Evolutionary conservation across 2,888 invertebrate genomes (phyloP), one percentile per base, ranked within the genome.

Genomic region (Leptinotarsa rubiginosa): DNA sequence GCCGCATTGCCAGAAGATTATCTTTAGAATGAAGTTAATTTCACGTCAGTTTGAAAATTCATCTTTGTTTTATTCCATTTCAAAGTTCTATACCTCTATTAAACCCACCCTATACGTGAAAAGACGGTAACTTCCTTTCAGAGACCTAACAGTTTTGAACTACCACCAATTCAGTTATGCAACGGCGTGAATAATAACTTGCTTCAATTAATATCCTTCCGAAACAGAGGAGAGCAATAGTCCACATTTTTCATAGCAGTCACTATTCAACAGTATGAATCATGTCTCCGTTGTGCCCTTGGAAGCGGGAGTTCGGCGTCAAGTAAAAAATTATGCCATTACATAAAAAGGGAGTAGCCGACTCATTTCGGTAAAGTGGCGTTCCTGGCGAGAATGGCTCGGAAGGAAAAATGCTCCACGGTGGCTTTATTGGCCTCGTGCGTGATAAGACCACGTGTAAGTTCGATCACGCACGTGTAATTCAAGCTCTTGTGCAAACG

Each of bases 401-500:
- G 62, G 22, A 49, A 56, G 47, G 47, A 59, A 47, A 47, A 56
- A 67, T 47, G 20, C 31, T 20, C 22, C 22, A 49, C 49, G 54
- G 54, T 67, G 69, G 62, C 50, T 47, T 50, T 31, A 73, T 73
- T 41, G 62, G 31, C 50, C 49, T 64, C 75, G 69, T 79, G 79
- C 80, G 80, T 81, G 80, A 81, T 77, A 69, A 66, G 50, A 75
- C 77, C 79, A 77, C 77, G 79, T 79, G 80, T 75, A 74, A 22
- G 50, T 70, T 74, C 70, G 65, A 80, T 77, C 79, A 81, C 81
- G 80, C 80, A 79, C 79, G 79, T 80, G 80, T 75, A 70, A 72
- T 65, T 72, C 67, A 52, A 73, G 74, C 68, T 52, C 69, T 47
- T 31, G 20, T 47, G 25, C 47, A 20, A 56, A 56, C 18, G 56